phyloP scores from a whole-genome alignment of 2,888 invertebrate species.

The Erynnis tages region DNA sequence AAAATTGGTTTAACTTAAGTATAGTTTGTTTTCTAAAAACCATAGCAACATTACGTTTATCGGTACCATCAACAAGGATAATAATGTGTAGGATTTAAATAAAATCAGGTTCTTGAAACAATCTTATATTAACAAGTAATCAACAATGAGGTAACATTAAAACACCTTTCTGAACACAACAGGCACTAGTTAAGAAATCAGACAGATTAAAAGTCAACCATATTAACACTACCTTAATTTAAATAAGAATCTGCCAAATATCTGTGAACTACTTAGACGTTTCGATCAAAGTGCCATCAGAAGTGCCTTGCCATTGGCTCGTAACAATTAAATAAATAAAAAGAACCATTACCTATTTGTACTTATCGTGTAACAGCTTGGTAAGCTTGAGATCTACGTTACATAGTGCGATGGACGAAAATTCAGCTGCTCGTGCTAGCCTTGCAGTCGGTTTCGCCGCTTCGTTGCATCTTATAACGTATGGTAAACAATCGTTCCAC shows the following conservation, averaged over 20 bases:
- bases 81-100: not conserved
- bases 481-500: too few relatives aligned
- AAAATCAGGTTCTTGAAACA: not conserved
- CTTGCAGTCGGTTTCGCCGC: too few relatives aligned
- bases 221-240: too few relatives aligned
- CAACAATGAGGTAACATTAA: constrained; percentile 54
- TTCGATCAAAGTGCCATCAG: not conserved
- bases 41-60: too few relatives aligned
- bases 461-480: too few relatives aligned
- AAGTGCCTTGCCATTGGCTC: not conserved
- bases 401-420: not conserved
- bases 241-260: too few relatives aligned
- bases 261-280: too few relatives aligned
- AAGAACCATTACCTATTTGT: not conserved
- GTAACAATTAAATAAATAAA: not conserved
- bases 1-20: constrained; percentile 7
- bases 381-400: constrained; percentile 4
- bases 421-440: too few relatives aligned
- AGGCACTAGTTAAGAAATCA: not conserved
- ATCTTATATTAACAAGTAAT: constrained; percentile 32
- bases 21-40: too few relatives aligned
- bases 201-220: too few relatives aligned
- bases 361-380: not conserved
- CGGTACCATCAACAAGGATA: too few relatives aligned
- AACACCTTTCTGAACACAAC: constrained; percentile 46